These are phyloP conservation scores for Chelonoidis abingdonii DNA, from an alignment of 2,113 vertebrate genomes.

Conservation along the genomic window DNA sequence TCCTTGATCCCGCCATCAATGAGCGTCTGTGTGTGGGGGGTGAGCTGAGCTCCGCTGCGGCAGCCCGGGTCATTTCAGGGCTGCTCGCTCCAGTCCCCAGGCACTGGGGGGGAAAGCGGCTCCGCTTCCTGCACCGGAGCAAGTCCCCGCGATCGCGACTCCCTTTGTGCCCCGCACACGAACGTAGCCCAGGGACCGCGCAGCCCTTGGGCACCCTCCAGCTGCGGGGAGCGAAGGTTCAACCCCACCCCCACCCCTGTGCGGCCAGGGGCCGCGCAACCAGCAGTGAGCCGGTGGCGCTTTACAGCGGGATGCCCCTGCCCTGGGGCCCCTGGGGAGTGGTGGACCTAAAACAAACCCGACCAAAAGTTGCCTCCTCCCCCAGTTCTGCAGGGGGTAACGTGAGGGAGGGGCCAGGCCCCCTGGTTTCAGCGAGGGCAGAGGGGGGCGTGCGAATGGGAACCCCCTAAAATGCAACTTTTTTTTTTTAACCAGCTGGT, in stretches of 20 bases:
- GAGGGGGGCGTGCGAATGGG: fast-evolving
- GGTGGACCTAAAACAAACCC: too few relatives aligned
- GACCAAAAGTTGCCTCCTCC: too few relatives aligned
- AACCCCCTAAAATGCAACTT: neutral
- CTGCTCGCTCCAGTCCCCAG: too few relatives aligned
- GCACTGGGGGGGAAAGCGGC: neutral
- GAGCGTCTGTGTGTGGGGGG: neutral
- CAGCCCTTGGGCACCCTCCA: neutral
- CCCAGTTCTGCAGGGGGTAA: too few relatives aligned
- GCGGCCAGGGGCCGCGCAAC: neutral
- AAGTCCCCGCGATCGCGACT: neutral
- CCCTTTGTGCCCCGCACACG: neutral
- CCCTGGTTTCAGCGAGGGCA: neutral
- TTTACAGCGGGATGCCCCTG: neutral
- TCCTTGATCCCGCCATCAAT: neutral
- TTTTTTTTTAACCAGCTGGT: neutral
- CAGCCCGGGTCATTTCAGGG: neutral
- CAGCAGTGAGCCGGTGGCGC: neutral
- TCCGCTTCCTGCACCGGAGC: neutral
- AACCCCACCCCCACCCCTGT: neutral
- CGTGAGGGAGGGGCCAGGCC: too few relatives aligned
- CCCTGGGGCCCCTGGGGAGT: too few relatives aligned
- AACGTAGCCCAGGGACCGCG: neutral
- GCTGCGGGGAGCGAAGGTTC: neutral
- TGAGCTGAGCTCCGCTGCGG: neutral